Base-by-base conservation (phyloP, 2,888 invertebrate genomes). In the Clusia tigrina region DNA sequence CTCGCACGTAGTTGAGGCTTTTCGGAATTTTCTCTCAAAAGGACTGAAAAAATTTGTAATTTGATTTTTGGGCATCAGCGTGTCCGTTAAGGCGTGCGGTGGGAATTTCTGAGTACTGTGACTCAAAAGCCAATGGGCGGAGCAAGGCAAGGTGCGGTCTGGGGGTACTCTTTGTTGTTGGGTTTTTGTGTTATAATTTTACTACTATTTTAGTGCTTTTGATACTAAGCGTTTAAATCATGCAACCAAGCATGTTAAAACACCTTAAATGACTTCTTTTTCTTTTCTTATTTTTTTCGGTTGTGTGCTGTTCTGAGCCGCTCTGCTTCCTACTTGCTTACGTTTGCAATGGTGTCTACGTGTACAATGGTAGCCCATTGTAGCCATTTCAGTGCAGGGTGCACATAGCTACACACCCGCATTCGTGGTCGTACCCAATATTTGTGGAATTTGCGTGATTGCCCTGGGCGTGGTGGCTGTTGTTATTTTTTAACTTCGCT, bases 401-500 rank as follows among this genome's bases (percentile, higher is more conserved):
- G 65, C 69, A 69, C 69, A 71, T 71, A 72, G 70, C 73, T 71
- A n/a, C n/a, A n/a, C n/a, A n/a, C n/a, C n/a, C n/a, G n/a, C n/a
- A n/a, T n/a, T n/a, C n/a, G n/a, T n/a, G n/a, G n/a, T n/a, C n/a
- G n/a, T n/a, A n/a, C n/a, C n/a, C n/a, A n/a, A n/a, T n/a, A n/a
- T n/a, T n/a, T n/a, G 9, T 73, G 75, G 75, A 71, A 76, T 78
- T 78, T 78, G 78, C 78, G 78, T 78, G 78, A 78, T 78, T 77
- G 78, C 78, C 69, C 62, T 67, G 70, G 78, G 78, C 78, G 78
- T 77, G 78, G 69, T 71, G 69, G 65, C 68, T 74, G 66, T 70
- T 69, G 65, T 63, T 60, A 63, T 55, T 5, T 58, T 53, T 58
- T 54, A 58, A 32, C 59, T 64, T 22, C 26, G 37, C 58, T 54